Base-by-base conservation (phyloP, 53 echinoderm and acorn worm genomes). In the Antedon mediterranea region DNA sequence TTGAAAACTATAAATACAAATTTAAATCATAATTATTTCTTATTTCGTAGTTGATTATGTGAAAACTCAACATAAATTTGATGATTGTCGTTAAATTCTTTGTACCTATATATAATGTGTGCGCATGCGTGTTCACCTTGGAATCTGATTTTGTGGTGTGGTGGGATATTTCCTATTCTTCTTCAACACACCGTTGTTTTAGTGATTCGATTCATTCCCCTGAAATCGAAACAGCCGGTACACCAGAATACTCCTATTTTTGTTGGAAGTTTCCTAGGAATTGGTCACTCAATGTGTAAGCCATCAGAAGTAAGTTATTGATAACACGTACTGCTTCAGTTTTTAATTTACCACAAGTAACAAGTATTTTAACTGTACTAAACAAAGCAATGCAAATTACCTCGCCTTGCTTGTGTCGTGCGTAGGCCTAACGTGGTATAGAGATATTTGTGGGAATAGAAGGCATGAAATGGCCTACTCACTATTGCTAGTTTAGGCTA, bases 261-360 rank as follows among this genome's bases (percentile, higher is more conserved):
- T 82, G 73, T 78, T 86, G 74, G 78, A 71, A 32, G 72, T 79
- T 86, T 82, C 74, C 79, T 71, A 78, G 71, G 44, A 34, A 86
- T 78, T 75, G 79, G 71, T 86, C 82, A 79, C 86, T 82, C 82
- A 82, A 86, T 86, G 86, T 82, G 86, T 82, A 78, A 79, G 70
- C 82, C 79, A 77, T 79, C 82, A 74, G 78, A 70, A 78, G 86
- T 86, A 82, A 86, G 86, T 86, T 15, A 57, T 57, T 57, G 23
- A 57, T 57, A 18, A 57, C 23, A 23, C 23, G 57, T 57, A 18
- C 23, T 57, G 13, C 41, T 41, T 41, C 13, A 57, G 57, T 18
- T 57, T 3, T 57, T 18, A 57, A 18, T 6, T 15, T 57, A 37
- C 37, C 11, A 6, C 11, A 37, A 11, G 4, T 37, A 37, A 4